Conservation (phyloP, 2,888 invertebrate genomes). For the Diaprepes abbreviatus region DNA sequence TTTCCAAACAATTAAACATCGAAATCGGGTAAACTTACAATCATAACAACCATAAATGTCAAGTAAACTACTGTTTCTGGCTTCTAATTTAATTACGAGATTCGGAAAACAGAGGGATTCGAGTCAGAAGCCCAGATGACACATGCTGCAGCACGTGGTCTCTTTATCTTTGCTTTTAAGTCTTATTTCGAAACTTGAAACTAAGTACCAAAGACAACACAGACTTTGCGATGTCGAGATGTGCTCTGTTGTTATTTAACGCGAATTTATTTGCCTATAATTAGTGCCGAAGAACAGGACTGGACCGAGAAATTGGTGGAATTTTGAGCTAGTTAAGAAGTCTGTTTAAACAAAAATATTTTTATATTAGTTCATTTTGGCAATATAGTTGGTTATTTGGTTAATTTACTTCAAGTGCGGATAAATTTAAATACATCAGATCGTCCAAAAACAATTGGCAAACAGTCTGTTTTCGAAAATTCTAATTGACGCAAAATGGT, state of each 20-base stretch:
- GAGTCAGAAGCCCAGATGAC: slow-evolving; percentile 18
- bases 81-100: slow-evolving; percentile 30
- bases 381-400: no score
- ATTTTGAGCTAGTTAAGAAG: no score
- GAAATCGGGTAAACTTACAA: slow-evolving; percentile 33
- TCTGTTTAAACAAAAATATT: no score
- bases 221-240: not conserved
- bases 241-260: not conserved
- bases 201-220: not conserved
- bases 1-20: slow-evolving; percentile 36
- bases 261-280: slow-evolving; percentile 5
- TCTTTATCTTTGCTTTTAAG: slow-evolving; percentile 4
- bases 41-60: slow-evolving; percentile 39
- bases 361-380: no score
- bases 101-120: slow-evolving; percentile 22
- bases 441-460: no score
- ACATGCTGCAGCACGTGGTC: slow-evolving; percentile 16
- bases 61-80: slow-evolving; percentile 23
- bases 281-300: not conserved
- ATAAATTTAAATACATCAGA: no score
- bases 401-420: no score
- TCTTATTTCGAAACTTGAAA: not conserved
- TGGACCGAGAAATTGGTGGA: not conserved
- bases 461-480: no score
- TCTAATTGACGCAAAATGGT: no score